Evolutionary conservation across 2,113 vertebrate species (phyloP), one percentile per base, ranked within the genome.

Genomic region (Phyllostomus hastatus): DNA sequence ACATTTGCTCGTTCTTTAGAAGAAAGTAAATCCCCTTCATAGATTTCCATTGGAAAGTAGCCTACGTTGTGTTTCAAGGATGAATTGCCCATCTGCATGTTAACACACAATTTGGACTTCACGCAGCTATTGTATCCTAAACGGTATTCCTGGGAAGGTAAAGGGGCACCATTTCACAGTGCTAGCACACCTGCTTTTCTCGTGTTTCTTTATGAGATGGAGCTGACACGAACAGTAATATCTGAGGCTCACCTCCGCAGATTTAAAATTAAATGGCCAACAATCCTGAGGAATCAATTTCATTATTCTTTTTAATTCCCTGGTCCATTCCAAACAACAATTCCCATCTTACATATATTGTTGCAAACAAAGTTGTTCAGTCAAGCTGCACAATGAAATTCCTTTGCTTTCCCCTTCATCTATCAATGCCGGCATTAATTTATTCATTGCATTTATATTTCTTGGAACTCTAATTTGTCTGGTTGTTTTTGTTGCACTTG

Each of bases 361-460:
- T 52, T 78, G 28, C 70, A 84, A 95, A 59, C 59, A 72, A 52
- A 90, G 31, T 94, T 94, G 78, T 78, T 95, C 52, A 92, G 50
- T 82, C 59, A 90, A 95, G 54, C 80, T 85, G 28, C 52, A 94
- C 38, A 70, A 14, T 35, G 94, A 82, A 95, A 92, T 84, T 54
- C 20, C 7, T 82, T n/a, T 59, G 14, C 78, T 95, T 15, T n/a
- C 5, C 3, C 66, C 2, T 6, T 97, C 84, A 91, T 96, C 84
- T 97, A 84, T 97, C 89, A 91, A 88, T 79, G 61, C n/a, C 0
- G 0, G 54, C 48, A 76, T 94, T 94, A 93, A 95, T 97, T 91
- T 95, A 95, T 94, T 96, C 94, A 90, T 85, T 96, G 50, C 24
- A 48, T 96, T 96, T 86, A 61, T 92, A 75, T 67, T 92, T 92